Evolutionary conservation across 2,888 invertebrate species (phyloP), one percentile per base, ranked within the genome.

Genomic region (Pseudolycoriella hygida): DNA sequence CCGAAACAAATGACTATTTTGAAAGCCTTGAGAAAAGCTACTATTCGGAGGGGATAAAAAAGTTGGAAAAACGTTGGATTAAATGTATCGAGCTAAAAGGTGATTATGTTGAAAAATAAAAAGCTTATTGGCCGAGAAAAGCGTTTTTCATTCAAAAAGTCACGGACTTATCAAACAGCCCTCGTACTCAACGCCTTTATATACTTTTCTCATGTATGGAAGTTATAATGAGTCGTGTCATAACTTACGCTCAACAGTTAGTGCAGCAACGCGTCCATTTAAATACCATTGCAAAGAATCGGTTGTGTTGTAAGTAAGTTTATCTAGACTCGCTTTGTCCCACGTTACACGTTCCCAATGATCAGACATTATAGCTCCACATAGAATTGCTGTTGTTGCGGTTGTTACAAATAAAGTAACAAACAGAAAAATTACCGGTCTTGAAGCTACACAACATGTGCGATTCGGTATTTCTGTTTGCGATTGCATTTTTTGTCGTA

Each of bases 321-420:
- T 58, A 47, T 62, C 59, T 34, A 64, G 48, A 43, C 57, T 60
- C 42, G 69, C 71, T 14, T 76, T 70, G 61, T 86, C 80, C 84
- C 88, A 89, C 48, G 73, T 73, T 50, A 89, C 81, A 59, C 84
- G 80, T 66, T 89, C 89, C 88, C 89, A 89, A 61, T 87, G 84
- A 59, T 87, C 84, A 48, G 86, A 86, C 80, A 88, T 85, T 60
- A 89, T 83, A 51, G 88, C 83, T 3, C 79, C 79, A 60, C 84
- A 85, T 37, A 87, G 66, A 76, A 87, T 77, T 30, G 80, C 80
- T 43, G 86, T 84, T 25, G 83, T 81, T 56, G 80, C 77, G 46
- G 78, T 78, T 55, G 76, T 83, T 69, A 79, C 71, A 57, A 76
- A 70, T 58, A 74, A 69, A 59, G 69, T 75, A 30, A 65, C 55